Evolutionary conservation across 2,888 invertebrate genomes (phyloP), one percentile per base, ranked within the genome.

Genomic region (Limnephilus lunatus): DNA sequence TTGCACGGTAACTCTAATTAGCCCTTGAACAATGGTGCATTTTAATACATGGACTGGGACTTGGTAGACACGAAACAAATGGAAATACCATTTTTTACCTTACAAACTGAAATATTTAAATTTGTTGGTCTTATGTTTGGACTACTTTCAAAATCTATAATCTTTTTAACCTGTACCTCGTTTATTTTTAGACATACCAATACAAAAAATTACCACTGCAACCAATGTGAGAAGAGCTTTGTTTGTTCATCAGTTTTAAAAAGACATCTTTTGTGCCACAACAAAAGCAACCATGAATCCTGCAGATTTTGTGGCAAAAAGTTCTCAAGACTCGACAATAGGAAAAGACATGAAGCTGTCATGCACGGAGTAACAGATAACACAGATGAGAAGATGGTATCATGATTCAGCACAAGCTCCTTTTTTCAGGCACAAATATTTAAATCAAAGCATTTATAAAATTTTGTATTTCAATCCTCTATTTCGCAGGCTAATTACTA

Each of bases 241-340:
- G 91, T 93, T 3, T 91, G 88, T 85, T 92, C 93, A 3, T 91
- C 93, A 35, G 92, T 90, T 44, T 90, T 94, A 35, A 93, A 93
- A 82, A 85, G 92, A 80, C 94, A 94, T 83, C 31, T 92, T 39
- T 81, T 93, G 53, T 92, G 92, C 44, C 94, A 94, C 81, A 93
- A 92, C 31, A 93, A 93, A 85, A 91, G 91, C 25, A 91, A 91
- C 53, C 87, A 80, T 12, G 91, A 93, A 88, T 83, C 48, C 30
- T 94, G 94, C 85, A 86, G 93, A 89, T 93, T 94, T 83, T 94
- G 94, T 82, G 91, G 91, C 0, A 93, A 93, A 90, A 93, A 90
- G 81, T 94, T 93, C 82, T 91, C 93, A 3, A 89, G 94, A 39
- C 89, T 89, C 39, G 94, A 94, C 68, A 93, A 94, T 81, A 93